Base-by-base conservation (phyloP, 2,113 vertebrate species). In the Ceyx margarethae region DNA sequence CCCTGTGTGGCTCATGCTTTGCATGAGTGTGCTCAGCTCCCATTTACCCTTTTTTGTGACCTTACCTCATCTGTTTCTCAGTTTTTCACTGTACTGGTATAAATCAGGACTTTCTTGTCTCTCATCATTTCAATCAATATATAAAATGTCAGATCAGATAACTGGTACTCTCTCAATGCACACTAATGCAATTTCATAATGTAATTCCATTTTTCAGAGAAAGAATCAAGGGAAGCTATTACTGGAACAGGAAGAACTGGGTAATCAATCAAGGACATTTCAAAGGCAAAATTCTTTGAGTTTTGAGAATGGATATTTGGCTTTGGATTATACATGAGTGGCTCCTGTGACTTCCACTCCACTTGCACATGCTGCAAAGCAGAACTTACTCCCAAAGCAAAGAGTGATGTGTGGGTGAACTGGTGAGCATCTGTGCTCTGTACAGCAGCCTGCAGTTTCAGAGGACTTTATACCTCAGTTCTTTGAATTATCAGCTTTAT, bases 161-260 rank as follows among this genome's bases (percentile, higher is more conserved):
- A 84, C 77, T 78, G 61, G 51, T 68, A 65, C 69, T 91, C 66
- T 91, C 77, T 89, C 86, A 73, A 40, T 76, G 83, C 66, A 69
- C 78, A 66, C 75, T 94, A 87, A 95, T 73, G 87, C 50, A 46
- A 89, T 90, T 85, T 82, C 46, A 74, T 88, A 88, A 93, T 75
- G 58, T 13, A 46, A 95, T 81, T 86, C 50, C 80, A 54, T 85
- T 84, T 90, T 89, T 81, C 74, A 89, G 86, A 93, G 42, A 40
- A 92, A 89, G 37, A 76, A 62, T 43, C 43, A 64, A 43, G 87
- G 87, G 81, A 69, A 92, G 74, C 71, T 85, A 84, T 89, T 87
- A 92, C 23, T 69, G 64, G 72, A 89, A 74, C 74, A 80, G 81
- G 89, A 92, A 95, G 78, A 85, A 89, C 25, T 5, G 40, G 50